These are phyloP conservation scores for Ochlodes sylvanus DNA, from an alignment of 2,888 invertebrate genomes.

Conservation along the genomic window DNA sequence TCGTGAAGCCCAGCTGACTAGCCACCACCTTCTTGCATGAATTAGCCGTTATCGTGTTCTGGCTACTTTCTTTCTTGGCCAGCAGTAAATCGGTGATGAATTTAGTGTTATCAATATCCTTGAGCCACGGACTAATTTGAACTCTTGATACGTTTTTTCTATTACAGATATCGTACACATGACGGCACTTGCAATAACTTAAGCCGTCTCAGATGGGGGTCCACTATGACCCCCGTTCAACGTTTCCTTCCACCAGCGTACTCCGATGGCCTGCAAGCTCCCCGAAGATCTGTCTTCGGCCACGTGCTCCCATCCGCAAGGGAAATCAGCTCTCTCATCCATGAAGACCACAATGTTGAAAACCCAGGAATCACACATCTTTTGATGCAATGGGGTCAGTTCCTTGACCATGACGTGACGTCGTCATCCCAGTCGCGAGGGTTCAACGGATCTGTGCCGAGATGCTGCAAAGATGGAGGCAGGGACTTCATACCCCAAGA, in stretches of 20 bases:
- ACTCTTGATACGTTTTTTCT: slow-evolving; percentile 17
- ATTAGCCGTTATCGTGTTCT: too few relatives aligned
- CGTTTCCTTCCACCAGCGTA: slow-evolving; percentile 93
- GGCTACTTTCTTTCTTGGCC: too few relatives aligned
- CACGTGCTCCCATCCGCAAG: slow-evolving; percentile 90
- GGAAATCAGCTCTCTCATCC: slow-evolving; percentile 88
- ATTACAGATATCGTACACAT: slow-evolving; percentile 89
- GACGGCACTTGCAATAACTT: slow-evolving; percentile 96
- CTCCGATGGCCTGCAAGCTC: slow-evolving; percentile 88
- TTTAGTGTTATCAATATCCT: too few relatives aligned
- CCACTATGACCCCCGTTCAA: slow-evolving; percentile 92
- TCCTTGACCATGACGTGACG: slow-evolving; percentile 95
- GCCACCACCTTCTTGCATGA: too few relatives aligned
- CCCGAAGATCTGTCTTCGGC: slow-evolving; percentile 85
- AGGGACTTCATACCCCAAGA: slow-evolving; percentile 85
- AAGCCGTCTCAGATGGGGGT: slow-evolving; percentile 90
- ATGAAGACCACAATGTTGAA: slow-evolving; percentile 86
- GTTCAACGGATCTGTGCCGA: slow-evolving; percentile 91
- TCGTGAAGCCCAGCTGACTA: too few relatives aligned
- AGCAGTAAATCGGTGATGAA: too few relatives aligned
- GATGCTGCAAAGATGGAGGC: slow-evolving; percentile 89
- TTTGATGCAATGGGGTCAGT: slow-evolving; percentile 97
- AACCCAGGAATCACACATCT: slow-evolving; percentile 89
- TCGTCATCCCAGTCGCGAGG: slow-evolving; percentile 91
- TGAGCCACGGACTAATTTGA: too few relatives aligned